Conservation (phyloP, 2,113 vertebrate species). For the Hipposideros armiger region DNA sequence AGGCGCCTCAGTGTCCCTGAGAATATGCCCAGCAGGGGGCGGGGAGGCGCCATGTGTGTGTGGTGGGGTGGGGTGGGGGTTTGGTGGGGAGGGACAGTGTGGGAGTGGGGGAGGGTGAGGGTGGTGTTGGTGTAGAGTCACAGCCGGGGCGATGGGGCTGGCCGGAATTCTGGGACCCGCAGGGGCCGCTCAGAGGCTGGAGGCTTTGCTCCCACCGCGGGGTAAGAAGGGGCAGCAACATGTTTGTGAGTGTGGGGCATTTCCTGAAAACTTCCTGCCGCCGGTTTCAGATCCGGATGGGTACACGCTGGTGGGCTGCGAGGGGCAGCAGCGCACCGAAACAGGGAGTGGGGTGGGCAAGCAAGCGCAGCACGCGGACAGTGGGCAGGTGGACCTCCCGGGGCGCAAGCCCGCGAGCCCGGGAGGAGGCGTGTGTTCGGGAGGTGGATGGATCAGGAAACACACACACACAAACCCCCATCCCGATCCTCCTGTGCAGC, state of each 20-base stretch:
- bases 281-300: not conserved
- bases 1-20: not conserved
- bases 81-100: not conserved
- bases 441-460: not conserved
- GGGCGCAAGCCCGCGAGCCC: not conserved
- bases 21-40: not conserved
- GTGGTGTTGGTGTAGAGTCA: not conserved
- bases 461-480: not conserved
- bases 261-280: slow-evolving; percentile 70
- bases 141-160: not conserved
- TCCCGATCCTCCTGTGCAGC: not conserved
- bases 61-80: not conserved
- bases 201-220: not conserved
- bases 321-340: not conserved
- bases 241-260: not conserved
- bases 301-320: not conserved
- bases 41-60: not conserved
- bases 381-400: slow-evolving; percentile 61
- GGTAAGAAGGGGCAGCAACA: not conserved
- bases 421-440: not conserved
- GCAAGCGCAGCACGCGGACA: not conserved
- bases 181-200: not conserved
- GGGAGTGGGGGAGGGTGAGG: not conserved
- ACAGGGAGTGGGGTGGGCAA: slow-evolving; percentile 56
- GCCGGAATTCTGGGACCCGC: not conserved